Conservation (phyloP, 1,140 invertebrate species). For the Hyposmocoma kahamanoa region DNA sequence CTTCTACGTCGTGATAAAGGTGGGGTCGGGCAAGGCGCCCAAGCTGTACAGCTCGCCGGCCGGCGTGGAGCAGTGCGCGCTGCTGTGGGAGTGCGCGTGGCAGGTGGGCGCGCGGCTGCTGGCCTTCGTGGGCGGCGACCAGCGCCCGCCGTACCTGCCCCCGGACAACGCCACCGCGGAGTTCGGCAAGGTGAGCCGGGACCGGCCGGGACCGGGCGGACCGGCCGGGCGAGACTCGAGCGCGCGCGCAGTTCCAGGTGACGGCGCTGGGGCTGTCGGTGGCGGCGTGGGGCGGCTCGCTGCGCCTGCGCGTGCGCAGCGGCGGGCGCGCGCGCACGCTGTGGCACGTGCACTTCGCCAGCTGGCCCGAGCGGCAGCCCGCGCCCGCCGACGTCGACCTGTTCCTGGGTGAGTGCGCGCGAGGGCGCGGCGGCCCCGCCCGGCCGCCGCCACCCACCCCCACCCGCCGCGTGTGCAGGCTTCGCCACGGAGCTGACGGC, state of each 20-base stretch:
- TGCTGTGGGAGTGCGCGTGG: conserved; percentile 93
- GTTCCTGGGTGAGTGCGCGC: conserved; percentile 61
- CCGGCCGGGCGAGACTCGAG: conserved; percentile 63
- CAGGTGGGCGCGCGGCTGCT: conserved; percentile 87
- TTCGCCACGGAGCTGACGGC: conserved; percentile 91
- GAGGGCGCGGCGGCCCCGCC: conserved; percentile 92
- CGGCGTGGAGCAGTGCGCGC: conserved; percentile 22
- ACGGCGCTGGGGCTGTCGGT: conserved; percentile 73
- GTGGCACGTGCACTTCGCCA: conserved; percentile 88
- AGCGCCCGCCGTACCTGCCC: conserved; percentile 48
- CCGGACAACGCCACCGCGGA: conserved; percentile 44
- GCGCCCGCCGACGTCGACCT: conserved; percentile 78
- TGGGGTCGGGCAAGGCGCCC: conserved; percentile 59
- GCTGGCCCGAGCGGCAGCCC: conserved; percentile 82
- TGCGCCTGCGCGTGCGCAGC: conserved; percentile 34
- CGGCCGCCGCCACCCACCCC: no score
- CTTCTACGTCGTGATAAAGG: conserved; percentile 90
- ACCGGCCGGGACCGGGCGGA: conserved; percentile 80
- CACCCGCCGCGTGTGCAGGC: conserved; percentile 52
- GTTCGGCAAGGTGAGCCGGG: conserved; percentile 51
- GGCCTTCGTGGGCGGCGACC: conserved; percentile 73
- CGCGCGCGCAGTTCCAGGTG: conserved; percentile 77
- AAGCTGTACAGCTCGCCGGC: neutral
- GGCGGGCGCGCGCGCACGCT: conserved; percentile 72
- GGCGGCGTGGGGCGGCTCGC: conserved; percentile 48